Percentiles rank a stretch among this genome's conserved stretches.
phyloP scores from a whole-genome alignment of 2,797 vertebrate genomes.

The Coluber constrictor region DNA sequence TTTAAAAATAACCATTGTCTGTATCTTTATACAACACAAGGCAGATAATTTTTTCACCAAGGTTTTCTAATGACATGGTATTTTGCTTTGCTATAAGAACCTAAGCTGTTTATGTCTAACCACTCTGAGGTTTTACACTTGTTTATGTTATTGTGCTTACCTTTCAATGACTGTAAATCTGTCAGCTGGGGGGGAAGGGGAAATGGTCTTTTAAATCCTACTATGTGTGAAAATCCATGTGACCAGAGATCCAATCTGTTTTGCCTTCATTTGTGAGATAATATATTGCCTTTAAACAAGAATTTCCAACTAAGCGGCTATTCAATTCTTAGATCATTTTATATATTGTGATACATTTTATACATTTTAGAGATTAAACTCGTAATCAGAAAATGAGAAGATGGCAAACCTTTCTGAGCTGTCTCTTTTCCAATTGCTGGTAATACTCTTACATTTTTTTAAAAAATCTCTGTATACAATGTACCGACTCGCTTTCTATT shows the following conservation, averaged over 20 bases:
- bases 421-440: not conserved
- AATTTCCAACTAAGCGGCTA: not conserved
- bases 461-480: not conserved
- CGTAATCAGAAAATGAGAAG: not conserved
- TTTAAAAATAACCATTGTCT: not conserved
- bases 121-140: not conserved
- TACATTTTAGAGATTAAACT: not conserved
- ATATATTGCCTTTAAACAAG: not conserved
- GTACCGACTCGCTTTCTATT: not conserved
- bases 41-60: constrained; percentile 13
- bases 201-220: not conserved
- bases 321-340: not conserved
- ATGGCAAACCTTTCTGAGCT: not conserved
- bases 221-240: not conserved
- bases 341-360: too few species aligned
- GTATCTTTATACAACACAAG: not conserved
- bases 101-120: constrained; percentile 3
- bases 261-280: not conserved
- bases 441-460: not conserved
- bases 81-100: not conserved
- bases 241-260: not conserved
- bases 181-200: not conserved
- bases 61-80: not conserved
- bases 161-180: constrained; percentile 19
- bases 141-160: constrained; percentile 14